Base-by-base conservation (phyloP, 2,797 vertebrate species). In the Kryptopterus vitreolus region DNA sequence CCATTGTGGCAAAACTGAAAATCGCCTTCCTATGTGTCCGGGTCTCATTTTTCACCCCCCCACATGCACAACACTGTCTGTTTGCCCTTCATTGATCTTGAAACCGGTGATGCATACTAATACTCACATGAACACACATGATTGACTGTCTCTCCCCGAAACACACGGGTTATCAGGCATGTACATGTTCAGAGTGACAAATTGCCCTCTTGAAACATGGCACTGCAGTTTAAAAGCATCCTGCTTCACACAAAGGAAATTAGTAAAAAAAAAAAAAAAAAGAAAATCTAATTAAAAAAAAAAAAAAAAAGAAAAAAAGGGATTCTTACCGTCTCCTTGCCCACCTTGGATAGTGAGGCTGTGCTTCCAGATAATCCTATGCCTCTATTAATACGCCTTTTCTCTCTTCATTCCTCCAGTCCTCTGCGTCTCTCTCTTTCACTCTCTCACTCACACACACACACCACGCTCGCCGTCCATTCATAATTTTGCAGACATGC, bases 401-500 rank as follows among this genome's bases (percentile, higher is more conserved):
- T 71, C 85, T 87, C 89, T 89, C 85, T 90, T 89, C 88, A 90
- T 83, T 70, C 78, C 82, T 83, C 77, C 84, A 81, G 77, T 66
- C 68, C 71, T 83, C 68, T 81, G 62, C 69, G 35, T 69, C 79
- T 69, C 77, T 29, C 61, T 75, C 86, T 3, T 0, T 38, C 38
- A 9, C 38, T 43, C 38, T 0, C 38, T 43, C 38, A 43, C 38
- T 7, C 10, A 43, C 38, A 6, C 90, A 89, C 86, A 43, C 81
- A 53, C 50, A 26, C 62, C 70, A 59, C 35, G 11, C 75, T 59
- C 66, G 29, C 61, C 18, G 83, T 85, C 88, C 90, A 92, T 92
- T 93, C 92, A 93, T 86, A 90, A 91, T 89, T 85, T 87, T 29
- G 66, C 89, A 83, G 74, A 82, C 77, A 69, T 50, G 62, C 76